Percentiles rank a stretch among this genome's conserved stretches.
Conservation (phyloP, 2,797 vertebrate species). For the Euthynnus affinis region DNA sequence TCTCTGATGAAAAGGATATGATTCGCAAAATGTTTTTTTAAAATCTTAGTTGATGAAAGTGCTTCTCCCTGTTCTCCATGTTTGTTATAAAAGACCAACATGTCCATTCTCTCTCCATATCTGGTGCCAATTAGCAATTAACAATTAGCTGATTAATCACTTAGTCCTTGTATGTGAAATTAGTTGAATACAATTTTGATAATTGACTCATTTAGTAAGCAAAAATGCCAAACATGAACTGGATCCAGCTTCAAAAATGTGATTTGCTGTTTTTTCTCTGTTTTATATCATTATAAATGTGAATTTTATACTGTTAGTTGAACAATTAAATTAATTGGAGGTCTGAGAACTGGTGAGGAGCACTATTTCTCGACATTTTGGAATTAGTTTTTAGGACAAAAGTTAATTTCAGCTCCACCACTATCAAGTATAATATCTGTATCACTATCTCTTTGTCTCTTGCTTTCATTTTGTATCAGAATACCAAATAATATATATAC, state of each 20-base stretch:
- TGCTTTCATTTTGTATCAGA: not conserved
- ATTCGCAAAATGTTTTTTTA: not conserved
- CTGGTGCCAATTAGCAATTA: not conserved
- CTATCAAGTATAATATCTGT: not conserved
- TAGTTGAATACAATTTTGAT: not conserved
- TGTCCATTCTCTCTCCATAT: not conserved
- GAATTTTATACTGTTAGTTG: not conserved
- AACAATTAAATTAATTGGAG: not conserved
- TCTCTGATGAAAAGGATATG: not conserved
- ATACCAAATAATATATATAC: conserved; percentile 21
- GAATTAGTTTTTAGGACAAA: too few relatives aligned
- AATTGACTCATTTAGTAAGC: not conserved
- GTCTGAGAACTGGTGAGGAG: too few relatives aligned
- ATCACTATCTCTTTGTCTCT: conserved; percentile 3
- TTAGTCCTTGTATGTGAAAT: not conserved
- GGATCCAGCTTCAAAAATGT: not conserved
- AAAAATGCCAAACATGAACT: not conserved
- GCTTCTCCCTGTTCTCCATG: not conserved
- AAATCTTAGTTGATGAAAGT: not conserved
- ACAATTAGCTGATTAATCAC: not conserved
- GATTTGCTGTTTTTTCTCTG: not conserved
- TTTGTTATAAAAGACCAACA: not conserved
- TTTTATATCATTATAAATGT: too few relatives aligned
- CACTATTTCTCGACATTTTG: too few relatives aligned
- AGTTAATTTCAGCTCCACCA: not conserved